phyloP scores from a whole-genome alignment of 2,113 vertebrate species.

The Tenrec ecaudatus region DNA sequence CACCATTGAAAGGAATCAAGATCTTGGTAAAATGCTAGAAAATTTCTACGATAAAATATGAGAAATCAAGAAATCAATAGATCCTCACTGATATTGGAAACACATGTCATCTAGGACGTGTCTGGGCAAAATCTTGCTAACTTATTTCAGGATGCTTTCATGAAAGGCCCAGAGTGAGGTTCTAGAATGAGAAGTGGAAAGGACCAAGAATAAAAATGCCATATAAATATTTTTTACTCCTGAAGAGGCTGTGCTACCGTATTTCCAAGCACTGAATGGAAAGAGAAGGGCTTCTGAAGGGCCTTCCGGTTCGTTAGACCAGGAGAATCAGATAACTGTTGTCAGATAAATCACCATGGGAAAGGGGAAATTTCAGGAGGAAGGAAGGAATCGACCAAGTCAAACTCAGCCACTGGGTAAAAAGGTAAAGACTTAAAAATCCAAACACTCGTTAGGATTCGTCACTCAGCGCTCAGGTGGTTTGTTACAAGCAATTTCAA shows the following conservation, averaged over 20 bases:
- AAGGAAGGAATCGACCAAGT: background rate
- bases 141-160: background rate
- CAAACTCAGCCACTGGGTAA: background rate
- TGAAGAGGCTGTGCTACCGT: too few species aligned
- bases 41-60: background rate
- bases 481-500: background rate
- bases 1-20: background rate
- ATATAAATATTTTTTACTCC: background rate
- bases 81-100: background rate
- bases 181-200: background rate
- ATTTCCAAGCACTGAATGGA: background rate
- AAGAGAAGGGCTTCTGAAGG: background rate
- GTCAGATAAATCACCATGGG: background rate
- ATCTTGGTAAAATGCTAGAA: slow-evolving; percentile 21
- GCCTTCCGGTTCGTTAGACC: background rate
- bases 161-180: background rate
- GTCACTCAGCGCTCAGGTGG: background rate
- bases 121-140: background rate
- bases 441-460: background rate
- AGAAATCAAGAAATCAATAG: background rate
- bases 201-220: background rate
- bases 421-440: background rate
- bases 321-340: background rate
- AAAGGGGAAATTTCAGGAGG: background rate
- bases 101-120: background rate